A percentile compares a stretch with the other conserved stretches of the same genome.
phyloP scores from a whole-genome alignment of 1,140 invertebrate genomes.

The Drosophila pallidifrons region DNA sequence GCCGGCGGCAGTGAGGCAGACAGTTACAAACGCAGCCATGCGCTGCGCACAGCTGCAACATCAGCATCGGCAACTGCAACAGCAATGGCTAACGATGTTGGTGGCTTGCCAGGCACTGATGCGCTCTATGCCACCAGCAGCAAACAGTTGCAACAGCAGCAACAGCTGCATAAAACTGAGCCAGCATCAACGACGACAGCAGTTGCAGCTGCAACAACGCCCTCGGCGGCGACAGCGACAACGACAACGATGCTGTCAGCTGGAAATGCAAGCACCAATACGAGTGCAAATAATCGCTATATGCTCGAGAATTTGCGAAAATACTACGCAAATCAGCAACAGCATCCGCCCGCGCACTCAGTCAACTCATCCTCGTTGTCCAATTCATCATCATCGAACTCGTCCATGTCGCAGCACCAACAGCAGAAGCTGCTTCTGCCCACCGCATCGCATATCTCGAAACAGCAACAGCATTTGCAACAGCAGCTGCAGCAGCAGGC shows the following conservation, averaged over 20 bases:
- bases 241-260: constrained; percentile 16
- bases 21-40: constrained; percentile 27
- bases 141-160: constrained; percentile 54
- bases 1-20: constrained; percentile 21
- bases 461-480: constrained; percentile 44
- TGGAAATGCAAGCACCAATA: constrained; percentile 53
- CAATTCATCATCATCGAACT: constrained; percentile 81
- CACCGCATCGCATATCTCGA: constrained; percentile 35
- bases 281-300: constrained; percentile 66
- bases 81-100: constrained; percentile 34
- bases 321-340: constrained; percentile 80
- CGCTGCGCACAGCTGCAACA: constrained; percentile 25
- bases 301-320: constrained; percentile 80
- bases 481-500: constrained; percentile 39
- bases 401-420: constrained; percentile 71
- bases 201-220: constrained; percentile 25
- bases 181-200: constrained; percentile 26
- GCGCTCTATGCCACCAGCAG: constrained; percentile 72
- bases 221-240: constrained; percentile 26
- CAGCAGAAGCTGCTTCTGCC: constrained; percentile 51
- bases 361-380: constrained; percentile 81
- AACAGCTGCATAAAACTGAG: constrained; percentile 17
- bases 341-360: constrained; percentile 76
- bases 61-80: constrained; percentile 23
- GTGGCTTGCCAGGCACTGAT: constrained; percentile 52